Base-by-base conservation (phyloP, 2,888 invertebrate species). In the Hydropsyche betteni region DNA sequence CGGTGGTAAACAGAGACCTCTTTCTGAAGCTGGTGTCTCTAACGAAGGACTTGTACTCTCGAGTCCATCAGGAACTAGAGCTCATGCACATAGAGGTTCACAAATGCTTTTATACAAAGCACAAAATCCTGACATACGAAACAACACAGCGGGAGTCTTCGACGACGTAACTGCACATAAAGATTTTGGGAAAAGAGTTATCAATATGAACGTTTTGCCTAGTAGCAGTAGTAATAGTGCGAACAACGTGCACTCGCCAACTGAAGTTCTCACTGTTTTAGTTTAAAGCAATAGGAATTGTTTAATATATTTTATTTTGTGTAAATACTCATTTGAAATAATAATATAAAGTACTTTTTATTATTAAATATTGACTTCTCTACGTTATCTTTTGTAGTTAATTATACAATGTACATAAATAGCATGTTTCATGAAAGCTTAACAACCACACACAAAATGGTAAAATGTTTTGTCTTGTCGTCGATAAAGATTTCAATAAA, bases 81-180 rank as follows among this genome's bases (percentile, higher is more conserved):
- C 74, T 7, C 74, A 77, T 55, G 76, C 75, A n/a, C 89, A 89
- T 81, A 85, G 89, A 61, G 88, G 87, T 82, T 90, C 89, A 78
- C 89, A 90, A 81, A 90, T 92, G 80, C 86, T 92, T 84, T 87
- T 94, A 79, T 94, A 93, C 86, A 95, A 95, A 86, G 93, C 94
- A 78, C 94, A 94, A 83, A 94, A 94, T 84, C 91, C 93, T 71
- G 94, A 94, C 84, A 92, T 94, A 84, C 90, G 93, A 81, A 94
- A 94, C 86, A 94, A 94, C 85, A 94, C 94, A 72, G 92, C 93
- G 77, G 91, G 91, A 33, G 88, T 90, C 5, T 86, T 86, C 79
- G 86, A 86, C 81, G 90, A 90, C 84, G 84, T 84, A 14, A 84
- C 85, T 68, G 84, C 89, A 51, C 89, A 90, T 79, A 93, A 93